Conservation (phyloP, 2,797 vertebrate species). For the Macropodus opercularis region DNA sequence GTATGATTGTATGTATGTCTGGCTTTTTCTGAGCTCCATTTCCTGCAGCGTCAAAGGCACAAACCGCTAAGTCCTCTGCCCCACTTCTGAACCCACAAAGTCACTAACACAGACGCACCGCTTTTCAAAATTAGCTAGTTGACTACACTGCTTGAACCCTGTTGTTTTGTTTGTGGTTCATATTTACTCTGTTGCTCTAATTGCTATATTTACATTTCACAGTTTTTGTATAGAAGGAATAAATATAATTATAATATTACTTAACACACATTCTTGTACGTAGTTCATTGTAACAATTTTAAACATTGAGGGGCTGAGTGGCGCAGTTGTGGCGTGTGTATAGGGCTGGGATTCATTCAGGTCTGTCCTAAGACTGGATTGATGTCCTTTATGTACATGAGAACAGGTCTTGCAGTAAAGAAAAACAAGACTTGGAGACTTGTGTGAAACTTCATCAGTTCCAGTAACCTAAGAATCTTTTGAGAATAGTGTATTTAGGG, state of each 20-base stretch:
- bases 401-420: too few relatives aligned
- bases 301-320: constrained; percentile 19
- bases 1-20: constrained; percentile 54
- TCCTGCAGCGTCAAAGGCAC: constrained; percentile 56
- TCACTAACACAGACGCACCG: constrained; percentile 13
- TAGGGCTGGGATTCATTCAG: too few relatives aligned
- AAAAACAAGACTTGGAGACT: too few relatives aligned
- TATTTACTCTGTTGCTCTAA: constrained; percentile 15
- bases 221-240: constrained; percentile 1
- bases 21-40: constrained; percentile 40
- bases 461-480: neutral
- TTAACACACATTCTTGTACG: constrained; percentile 15
- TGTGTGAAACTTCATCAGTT: too few relatives aligned
- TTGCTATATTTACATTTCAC: constrained; percentile 9
- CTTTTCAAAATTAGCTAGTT: constrained; percentile 37
- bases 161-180: constrained; percentile 13
- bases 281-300: constrained; percentile 21
- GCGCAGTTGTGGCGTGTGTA: constrained; percentile 21
- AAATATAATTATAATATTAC: constrained; percentile 1
- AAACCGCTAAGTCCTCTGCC: constrained; percentile 42
- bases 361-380: too few relatives aligned
- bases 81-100: constrained; percentile 41
- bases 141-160: constrained; percentile 25
- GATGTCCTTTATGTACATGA: too few relatives aligned
- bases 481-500: neutral